Evolutionary conservation across 92 coral and sea anemone genomes (phyloP).

Genomic region (Montipora capitata): DNA sequence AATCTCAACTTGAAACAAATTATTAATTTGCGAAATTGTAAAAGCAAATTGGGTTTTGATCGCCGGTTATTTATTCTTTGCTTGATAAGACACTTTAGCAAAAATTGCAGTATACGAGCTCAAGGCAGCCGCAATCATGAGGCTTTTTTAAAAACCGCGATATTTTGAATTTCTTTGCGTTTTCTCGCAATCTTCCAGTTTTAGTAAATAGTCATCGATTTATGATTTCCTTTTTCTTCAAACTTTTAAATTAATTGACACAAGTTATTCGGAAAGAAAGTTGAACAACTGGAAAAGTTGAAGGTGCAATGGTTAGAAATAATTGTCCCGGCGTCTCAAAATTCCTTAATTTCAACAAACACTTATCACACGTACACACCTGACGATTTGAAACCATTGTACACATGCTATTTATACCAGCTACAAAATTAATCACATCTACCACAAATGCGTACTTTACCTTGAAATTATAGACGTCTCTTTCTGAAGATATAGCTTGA

Average conservation of each 20-base stretch:
- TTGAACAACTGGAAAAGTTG: neutral
- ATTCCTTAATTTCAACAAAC: neutral
- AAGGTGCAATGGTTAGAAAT: neutral
- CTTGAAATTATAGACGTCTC: neutral
- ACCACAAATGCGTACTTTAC: neutral
- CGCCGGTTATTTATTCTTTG: neutral
- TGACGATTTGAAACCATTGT: neutral
- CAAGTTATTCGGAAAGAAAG: neutral
- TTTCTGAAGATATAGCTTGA: neutral
- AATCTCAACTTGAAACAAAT: no score
- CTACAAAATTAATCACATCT: neutral
- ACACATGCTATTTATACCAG: neutral
- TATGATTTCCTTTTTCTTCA: neutral
- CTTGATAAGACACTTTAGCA: neutral
- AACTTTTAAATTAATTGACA: neutral
- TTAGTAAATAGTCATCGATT: no score
- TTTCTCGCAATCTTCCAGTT: no score
- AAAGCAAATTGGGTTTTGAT: neutral
- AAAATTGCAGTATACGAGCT: no score
- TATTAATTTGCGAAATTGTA: no score
- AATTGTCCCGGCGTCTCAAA: neutral
- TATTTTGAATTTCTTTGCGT: no score
- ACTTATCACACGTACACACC: constrained; percentile 3
- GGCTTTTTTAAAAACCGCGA: no score
- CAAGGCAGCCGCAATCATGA: no score